Evolutionary conservation across 2,888 invertebrate species (phyloP).

Genomic region (Junonia oenone): DNA sequence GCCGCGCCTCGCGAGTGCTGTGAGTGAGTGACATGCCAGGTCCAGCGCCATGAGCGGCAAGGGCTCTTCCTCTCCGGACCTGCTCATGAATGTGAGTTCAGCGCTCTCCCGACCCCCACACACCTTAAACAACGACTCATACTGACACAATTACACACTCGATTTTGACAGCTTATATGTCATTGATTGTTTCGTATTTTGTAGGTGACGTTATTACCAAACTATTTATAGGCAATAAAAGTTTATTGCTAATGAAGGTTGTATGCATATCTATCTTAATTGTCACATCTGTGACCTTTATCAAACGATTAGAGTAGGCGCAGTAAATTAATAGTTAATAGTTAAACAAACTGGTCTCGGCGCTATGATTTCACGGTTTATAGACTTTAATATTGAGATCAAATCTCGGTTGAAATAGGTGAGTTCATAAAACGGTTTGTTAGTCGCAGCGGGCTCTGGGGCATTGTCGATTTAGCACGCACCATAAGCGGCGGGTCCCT

Average conservation of each 20-base stretch:
- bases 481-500: conserved; percentile 67
- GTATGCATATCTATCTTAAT: neutral
- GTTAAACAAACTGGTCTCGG: neutral
- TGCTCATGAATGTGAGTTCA: conserved; percentile 79
- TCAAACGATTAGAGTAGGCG: neutral
- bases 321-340: neutral
- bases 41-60: conserved; percentile 71
- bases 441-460: conserved; percentile 53
- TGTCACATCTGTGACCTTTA: neutral
- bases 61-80: conserved; percentile 73
- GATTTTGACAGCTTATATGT: neutral
- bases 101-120: conserved; percentile 24
- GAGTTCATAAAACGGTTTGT: conserved; percentile 58
- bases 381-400: conserved; percentile 20
- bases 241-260: neutral
- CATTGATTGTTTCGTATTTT: neutral
- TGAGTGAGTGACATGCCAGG: conserved; percentile 69
- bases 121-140: conserved; percentile 11
- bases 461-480: conserved; percentile 76
- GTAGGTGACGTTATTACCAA: neutral
- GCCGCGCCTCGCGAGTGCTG: conserved; percentile 65
- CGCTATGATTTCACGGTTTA: conserved; percentile 9
- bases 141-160: neutral
- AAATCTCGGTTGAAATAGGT: conserved; percentile 49
- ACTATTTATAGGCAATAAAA: neutral